These are phyloP conservation scores for Xerus rutilus DNA, from an alignment of 2,797 vertebrate genomes.

Conservation along the genomic window DNA sequence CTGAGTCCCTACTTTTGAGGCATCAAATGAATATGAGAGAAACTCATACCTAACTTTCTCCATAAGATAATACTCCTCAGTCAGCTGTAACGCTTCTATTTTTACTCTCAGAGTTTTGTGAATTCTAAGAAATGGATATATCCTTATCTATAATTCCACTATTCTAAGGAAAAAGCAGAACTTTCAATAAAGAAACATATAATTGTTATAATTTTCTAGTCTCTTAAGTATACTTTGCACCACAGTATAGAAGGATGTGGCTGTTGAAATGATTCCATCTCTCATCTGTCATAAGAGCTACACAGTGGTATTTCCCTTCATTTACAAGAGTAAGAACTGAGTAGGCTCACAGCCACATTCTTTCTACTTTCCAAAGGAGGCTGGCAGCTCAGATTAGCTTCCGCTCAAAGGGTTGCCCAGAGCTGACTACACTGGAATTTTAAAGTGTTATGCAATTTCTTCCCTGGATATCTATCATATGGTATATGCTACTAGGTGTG, in stretches of 20 bases:
- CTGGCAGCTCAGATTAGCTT: background rate
- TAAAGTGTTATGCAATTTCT: slow-evolving; percentile 77
- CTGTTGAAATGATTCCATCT: background rate
- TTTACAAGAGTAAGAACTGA: background rate
- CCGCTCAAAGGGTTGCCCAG: slow-evolving; percentile 18
- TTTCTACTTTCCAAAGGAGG: background rate
- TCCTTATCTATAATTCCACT: background rate
- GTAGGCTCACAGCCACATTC: background rate
- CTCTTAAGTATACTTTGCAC: background rate
- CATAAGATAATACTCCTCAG: background rate
- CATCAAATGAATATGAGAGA: background rate
- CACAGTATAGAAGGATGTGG: background rate
- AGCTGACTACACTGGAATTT: slow-evolving; percentile 62
- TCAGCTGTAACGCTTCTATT: background rate
- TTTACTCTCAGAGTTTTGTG: background rate
- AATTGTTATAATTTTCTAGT: background rate
- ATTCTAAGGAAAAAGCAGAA: background rate
- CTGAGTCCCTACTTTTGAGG: background rate
- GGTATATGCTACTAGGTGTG: slow-evolving; percentile 76
- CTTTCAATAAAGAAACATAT: background rate
- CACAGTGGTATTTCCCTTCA: background rate
- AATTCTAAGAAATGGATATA: background rate
- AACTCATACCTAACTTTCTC: background rate
- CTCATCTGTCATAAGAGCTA: background rate
- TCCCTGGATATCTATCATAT: slow-evolving; percentile 68